Conservation (phyloP, 2,888 invertebrate genomes). For the Pseudanteris insignis region DNA sequence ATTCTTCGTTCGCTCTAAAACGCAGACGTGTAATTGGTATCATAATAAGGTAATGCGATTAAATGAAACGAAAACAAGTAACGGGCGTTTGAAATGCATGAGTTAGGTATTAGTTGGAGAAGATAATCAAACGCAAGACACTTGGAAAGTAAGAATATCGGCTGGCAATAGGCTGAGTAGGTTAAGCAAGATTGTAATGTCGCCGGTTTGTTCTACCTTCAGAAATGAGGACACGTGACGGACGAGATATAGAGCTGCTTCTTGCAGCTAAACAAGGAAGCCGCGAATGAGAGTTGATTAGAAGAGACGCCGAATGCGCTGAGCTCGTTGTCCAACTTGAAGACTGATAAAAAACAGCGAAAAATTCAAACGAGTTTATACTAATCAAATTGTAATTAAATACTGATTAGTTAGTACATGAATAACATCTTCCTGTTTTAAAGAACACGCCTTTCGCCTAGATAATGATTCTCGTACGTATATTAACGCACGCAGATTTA, state of each 20-base stretch:
- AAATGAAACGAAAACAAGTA: too few relatives aligned
- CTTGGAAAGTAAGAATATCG: constrained; percentile 35
- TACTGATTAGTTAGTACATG: background rate
- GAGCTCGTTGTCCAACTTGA: constrained; percentile 17
- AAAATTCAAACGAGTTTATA: constrained; percentile 23
- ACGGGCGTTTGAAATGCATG: constrained; percentile 15
- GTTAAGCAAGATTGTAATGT: constrained; percentile 46
- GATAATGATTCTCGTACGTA: too few relatives aligned
- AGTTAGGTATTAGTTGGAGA: constrained; percentile 18
- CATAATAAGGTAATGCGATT: too few relatives aligned
- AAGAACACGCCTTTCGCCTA: too few relatives aligned
- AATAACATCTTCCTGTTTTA: background rate
- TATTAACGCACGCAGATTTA: too few relatives aligned
- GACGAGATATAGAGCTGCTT: constrained; percentile 33
- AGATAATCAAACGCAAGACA: constrained; percentile 23
- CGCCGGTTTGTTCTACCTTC: constrained; percentile 36
- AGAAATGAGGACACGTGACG: constrained; percentile 37
- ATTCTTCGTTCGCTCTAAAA: too few relatives aligned
- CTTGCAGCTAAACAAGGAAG: constrained; percentile 29
- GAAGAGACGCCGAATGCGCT: constrained; percentile 29
- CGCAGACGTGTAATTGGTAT: too few relatives aligned
- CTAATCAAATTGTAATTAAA: constrained; percentile 10
- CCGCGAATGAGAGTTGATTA: constrained; percentile 37
- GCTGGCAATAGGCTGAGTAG: constrained; percentile 36
- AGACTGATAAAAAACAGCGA: constrained; percentile 13